Conservation (phyloP, 2,888 invertebrate species). For the Rotaria magnacalcarata region DNA sequence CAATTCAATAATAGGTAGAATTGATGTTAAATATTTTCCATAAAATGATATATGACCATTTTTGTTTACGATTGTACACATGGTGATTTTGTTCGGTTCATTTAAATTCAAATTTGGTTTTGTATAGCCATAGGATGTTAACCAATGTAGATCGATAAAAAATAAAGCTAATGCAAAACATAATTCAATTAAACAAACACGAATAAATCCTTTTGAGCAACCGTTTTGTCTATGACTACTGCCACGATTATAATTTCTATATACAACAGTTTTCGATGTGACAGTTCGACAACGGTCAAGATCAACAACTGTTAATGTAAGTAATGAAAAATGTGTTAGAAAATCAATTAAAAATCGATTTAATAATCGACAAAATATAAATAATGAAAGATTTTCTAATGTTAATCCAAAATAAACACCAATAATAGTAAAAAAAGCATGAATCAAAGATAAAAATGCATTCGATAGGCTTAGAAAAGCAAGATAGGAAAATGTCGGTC, state of each 20-base stretch:
- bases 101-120: neutral
- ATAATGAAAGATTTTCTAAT: neutral
- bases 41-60: neutral
- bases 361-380: conserved; percentile 1
- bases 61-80: neutral
- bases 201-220: neutral
- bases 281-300: neutral
- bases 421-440: conserved; percentile 5
- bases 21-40: neutral
- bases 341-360: conserved; percentile 11
- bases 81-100: neutral
- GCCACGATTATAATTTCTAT: neutral
- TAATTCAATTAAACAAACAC: neutral
- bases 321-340: neutral
- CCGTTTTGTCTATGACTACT: neutral
- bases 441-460: neutral
- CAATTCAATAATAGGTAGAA: neutral
- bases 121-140: neutral
- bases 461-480: conserved; percentile 48
- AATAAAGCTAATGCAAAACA: neutral
- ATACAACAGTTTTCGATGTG: neutral
- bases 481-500: conserved; percentile 58
- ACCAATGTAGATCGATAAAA: neutral
- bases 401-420: conserved; percentile 9
- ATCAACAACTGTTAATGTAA: neutral